A percentile compares a stretch with the other conserved stretches of the same genome.
Conservation (phyloP, 2,888 invertebrate species). For the Fragum fragum region DNA sequence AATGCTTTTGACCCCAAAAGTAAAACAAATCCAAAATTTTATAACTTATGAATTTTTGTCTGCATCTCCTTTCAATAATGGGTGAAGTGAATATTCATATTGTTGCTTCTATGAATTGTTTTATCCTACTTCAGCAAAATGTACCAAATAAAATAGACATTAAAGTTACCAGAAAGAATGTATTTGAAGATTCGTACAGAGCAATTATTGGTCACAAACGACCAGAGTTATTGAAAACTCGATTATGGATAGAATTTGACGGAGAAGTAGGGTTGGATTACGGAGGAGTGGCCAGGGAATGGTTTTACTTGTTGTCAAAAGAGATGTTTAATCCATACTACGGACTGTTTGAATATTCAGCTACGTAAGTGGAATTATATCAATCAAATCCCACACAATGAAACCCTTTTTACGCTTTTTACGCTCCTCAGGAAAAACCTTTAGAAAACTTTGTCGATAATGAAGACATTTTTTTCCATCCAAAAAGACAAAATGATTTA, state of each 20-base stretch:
- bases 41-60: too few relatives aligned
- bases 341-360: conserved; percentile 99
- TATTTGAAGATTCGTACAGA: conserved; percentile 98
- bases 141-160: conserved; percentile 99
- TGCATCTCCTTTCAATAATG: too few relatives aligned
- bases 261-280: conserved; percentile 97
- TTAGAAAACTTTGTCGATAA: too few relatives aligned
- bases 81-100: too few relatives aligned
- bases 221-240: conserved; percentile 97
- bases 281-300: conserved; percentile 98
- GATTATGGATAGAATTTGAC: conserved; percentile 99
- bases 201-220: conserved; percentile 96
- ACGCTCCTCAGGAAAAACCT: too few relatives aligned
- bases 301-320: conserved; percentile 99
- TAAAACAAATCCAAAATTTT: too few relatives aligned
- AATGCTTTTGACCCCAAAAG: too few relatives aligned
- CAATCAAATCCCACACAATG: too few relatives aligned
- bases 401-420: too few relatives aligned
- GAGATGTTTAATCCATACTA: conserved; percentile 99
- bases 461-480: too few relatives aligned
- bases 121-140: conserved; percentile 95
- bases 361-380: conserved; percentile 91
- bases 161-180: conserved; percentile 94
- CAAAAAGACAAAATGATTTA: too few relatives aligned
- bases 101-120: too few relatives aligned